Conservation (phyloP, 2,113 vertebrate species). For the Mastomys natalensis region DNA sequence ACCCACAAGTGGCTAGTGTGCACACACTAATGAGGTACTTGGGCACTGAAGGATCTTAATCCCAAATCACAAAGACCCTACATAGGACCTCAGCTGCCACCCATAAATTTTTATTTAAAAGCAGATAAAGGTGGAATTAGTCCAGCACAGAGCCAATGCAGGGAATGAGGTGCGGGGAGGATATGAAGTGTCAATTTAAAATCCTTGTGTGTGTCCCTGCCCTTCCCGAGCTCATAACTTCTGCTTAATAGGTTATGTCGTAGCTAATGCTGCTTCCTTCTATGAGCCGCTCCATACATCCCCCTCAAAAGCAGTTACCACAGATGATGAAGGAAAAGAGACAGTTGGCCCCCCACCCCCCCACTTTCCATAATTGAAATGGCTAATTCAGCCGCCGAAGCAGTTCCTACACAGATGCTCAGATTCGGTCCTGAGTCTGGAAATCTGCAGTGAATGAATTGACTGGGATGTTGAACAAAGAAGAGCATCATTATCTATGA, state of each 20-base stretch:
- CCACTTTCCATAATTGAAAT: slow-evolving; percentile 85
- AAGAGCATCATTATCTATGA: slow-evolving; percentile 83
- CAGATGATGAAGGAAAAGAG: slow-evolving; percentile 81
- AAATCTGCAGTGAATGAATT: slow-evolving; percentile 78
- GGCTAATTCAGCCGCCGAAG: slow-evolving; percentile 83
- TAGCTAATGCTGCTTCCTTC: slow-evolving; percentile 83
- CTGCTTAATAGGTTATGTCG: slow-evolving; percentile 84
- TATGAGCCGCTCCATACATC: slow-evolving; percentile 82
- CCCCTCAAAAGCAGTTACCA: slow-evolving; percentile 84
- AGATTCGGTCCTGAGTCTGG: slow-evolving; percentile 82
- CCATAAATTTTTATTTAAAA: slow-evolving; percentile 87
- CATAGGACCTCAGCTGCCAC: slow-evolving; percentile 85
- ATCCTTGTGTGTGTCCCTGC: slow-evolving; percentile 77
- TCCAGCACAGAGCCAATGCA: slow-evolving; percentile 80
- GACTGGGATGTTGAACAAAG: slow-evolving; percentile 79
- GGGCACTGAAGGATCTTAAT: slow-evolving; percentile 79
- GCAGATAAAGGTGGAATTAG: slow-evolving; percentile 80
- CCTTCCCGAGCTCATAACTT: slow-evolving; percentile 82
- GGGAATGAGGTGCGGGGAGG: neutral
- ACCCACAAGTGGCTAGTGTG: neutral
- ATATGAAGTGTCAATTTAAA: slow-evolving; percentile 73
- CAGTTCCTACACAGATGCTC: slow-evolving; percentile 83
- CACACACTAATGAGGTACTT: slow-evolving; percentile 69
- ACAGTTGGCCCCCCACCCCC: slow-evolving; percentile 57
- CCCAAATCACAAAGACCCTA: slow-evolving; percentile 84